A percentile compares a stretch with the other conserved stretches of the same genome.
Evolutionary conservation across 2,888 invertebrate species (phyloP).

Genomic region (Helleia helle): DNA sequence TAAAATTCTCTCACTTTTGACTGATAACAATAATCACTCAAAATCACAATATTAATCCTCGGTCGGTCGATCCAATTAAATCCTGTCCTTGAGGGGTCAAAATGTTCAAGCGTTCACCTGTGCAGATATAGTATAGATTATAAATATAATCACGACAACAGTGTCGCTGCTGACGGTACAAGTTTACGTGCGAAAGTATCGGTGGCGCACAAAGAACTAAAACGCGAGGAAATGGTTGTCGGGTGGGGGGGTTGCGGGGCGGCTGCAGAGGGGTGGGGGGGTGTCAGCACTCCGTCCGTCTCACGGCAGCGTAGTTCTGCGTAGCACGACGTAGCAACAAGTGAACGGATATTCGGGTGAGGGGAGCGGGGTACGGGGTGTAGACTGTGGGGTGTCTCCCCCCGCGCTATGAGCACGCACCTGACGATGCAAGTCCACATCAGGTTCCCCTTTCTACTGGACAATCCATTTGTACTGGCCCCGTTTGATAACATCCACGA

Average conservation of each 20-base stretch:
- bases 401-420: constrained; percentile 58
- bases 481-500: constrained; percentile 6
- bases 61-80: constrained; percentile 26
- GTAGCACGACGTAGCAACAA: constrained; percentile 66
- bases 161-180: constrained; percentile 36
- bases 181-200: constrained; percentile 53
- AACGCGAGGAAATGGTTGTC: constrained; percentile 50
- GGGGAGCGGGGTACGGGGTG: constrained; percentile 33
- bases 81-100: constrained; percentile 46
- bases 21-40: background rate
- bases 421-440: constrained; percentile 43
- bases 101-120: constrained; percentile 43
- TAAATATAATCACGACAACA: constrained; percentile 36
- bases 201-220: constrained; percentile 70
- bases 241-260: constrained; percentile 39
- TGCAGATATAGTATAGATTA: constrained; percentile 8
- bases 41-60: constrained; percentile 22
- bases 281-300: too few relatives aligned
- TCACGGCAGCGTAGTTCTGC: constrained; percentile 50
- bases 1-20: background rate
- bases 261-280: constrained; percentile 35
- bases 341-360: constrained; percentile 60
- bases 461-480: constrained; percentile 1
- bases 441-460: constrained; percentile 7
- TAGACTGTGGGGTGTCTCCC: constrained; percentile 34